Percentiles rank a stretch among this genome's conserved stretches.
Evolutionary conservation across 2,797 vertebrate genomes (phyloP).

Genomic region (Periparus ater): DNA sequence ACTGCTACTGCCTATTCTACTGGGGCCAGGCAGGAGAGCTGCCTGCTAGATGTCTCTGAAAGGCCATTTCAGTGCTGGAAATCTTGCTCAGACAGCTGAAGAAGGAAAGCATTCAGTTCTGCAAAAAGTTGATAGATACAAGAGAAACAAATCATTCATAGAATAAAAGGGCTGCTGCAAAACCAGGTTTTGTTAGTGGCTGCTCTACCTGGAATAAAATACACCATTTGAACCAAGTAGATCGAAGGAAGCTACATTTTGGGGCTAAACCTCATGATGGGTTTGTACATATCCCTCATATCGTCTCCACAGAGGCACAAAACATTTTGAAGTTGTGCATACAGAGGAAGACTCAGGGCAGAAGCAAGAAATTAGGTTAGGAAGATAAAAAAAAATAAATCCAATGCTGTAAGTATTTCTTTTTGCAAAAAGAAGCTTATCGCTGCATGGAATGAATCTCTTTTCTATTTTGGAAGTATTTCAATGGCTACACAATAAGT

Average conservation of each 20-base stretch:
- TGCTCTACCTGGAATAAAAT: background rate
- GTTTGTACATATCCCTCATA: background rate
- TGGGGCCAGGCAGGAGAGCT: conserved; percentile 31
- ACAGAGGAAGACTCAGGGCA: background rate
- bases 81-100: conserved; percentile 56
- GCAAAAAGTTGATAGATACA: conserved; percentile 56
- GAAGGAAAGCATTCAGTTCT: conserved; percentile 54
- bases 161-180: background rate
- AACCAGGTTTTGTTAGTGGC: background rate
- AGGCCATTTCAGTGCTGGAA: conserved; percentile 47
- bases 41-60: conserved; percentile 59
- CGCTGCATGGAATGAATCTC: background rate
- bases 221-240: background rate
- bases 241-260: background rate
- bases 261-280: background rate
- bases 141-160: conserved; percentile 35
- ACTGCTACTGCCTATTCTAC: conserved; percentile 50
- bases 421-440: background rate
- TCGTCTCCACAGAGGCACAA: background rate
- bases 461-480: conserved; percentile 14
- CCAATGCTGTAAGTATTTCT: background rate
- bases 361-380: background rate
- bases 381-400: background rate
- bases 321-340: background rate
- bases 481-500: background rate